Conservation (phyloP, 2,113 vertebrate species). For the Cyanoderma ruficeps region DNA sequence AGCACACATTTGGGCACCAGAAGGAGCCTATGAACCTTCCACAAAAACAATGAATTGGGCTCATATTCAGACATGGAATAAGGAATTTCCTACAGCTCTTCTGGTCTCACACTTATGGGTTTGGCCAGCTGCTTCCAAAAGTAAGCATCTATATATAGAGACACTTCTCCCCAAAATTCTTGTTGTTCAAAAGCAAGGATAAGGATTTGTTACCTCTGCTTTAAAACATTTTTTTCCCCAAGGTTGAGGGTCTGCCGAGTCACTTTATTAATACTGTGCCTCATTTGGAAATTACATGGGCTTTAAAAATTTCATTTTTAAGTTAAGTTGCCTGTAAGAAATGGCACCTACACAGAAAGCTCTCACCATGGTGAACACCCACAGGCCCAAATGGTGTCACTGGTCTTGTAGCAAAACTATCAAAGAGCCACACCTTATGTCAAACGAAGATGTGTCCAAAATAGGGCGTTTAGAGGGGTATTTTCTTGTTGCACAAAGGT, state of each 20-base stretch:
- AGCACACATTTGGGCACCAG: not conserved
- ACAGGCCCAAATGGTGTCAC: not conserved
- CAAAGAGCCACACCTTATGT: rapidly evolving
- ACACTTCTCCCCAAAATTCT: not conserved
- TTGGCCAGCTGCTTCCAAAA: not conserved
- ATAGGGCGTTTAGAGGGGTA: not conserved
- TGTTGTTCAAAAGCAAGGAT: not conserved
- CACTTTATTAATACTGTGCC: not conserved
- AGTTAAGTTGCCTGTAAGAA: not conserved
- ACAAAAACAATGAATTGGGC: not conserved
- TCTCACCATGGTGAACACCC: not conserved
- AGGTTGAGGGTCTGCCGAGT: rapidly evolving
- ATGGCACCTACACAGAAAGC: rapidly evolving
- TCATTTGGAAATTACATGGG: not conserved
- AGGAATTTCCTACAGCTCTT: not conserved
- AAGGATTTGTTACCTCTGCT: not conserved
- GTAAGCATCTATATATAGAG: not conserved
- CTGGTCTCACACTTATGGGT: not conserved
- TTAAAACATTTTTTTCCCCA: rapidly evolving
- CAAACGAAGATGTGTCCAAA: not conserved
- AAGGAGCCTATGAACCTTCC: not conserved
- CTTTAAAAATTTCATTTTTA: not conserved
- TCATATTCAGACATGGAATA: rapidly evolving
- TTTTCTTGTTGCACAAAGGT: not conserved
- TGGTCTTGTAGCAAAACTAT: not conserved